phyloP scores from a whole-genome alignment of 2,888 invertebrate genomes.

The Cepaea hortensis region DNA sequence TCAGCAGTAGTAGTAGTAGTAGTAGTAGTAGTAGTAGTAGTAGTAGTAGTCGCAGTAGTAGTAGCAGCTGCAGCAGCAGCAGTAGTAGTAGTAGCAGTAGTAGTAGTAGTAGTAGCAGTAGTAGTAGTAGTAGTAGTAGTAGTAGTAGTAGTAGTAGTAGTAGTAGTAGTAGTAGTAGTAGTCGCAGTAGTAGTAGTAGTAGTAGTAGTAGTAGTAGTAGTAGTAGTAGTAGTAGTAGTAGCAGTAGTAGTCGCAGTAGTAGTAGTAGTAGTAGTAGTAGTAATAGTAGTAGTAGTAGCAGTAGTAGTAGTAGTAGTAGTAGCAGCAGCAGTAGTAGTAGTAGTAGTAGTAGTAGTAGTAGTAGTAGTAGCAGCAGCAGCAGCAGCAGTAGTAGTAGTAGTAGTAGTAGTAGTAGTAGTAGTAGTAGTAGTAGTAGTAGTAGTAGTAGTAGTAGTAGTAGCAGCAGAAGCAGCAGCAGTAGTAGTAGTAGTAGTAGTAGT shows the following conservation, averaged over 20 bases:
- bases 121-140: background rate
- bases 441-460: no score
- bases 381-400: background rate
- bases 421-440: no score
- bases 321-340: background rate
- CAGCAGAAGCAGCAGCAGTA: no score
- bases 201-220: background rate
- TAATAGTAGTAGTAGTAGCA: background rate
- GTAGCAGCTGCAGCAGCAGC: background rate
- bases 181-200: background rate
- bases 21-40: background rate
- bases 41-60: background rate
- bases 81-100: background rate
- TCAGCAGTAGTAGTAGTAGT: background rate
- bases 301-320: background rate
- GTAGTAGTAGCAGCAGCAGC: background rate
- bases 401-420: background rate
- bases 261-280: background rate
- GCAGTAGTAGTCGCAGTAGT: background rate
- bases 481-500: no score
- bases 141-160: background rate
- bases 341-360: background rate
- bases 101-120: background rate
- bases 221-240: background rate
- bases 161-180: background rate